Base-by-base conservation (phyloP, 2,797 vertebrate species). In the Phrynocephalus guinanensis region DNA sequence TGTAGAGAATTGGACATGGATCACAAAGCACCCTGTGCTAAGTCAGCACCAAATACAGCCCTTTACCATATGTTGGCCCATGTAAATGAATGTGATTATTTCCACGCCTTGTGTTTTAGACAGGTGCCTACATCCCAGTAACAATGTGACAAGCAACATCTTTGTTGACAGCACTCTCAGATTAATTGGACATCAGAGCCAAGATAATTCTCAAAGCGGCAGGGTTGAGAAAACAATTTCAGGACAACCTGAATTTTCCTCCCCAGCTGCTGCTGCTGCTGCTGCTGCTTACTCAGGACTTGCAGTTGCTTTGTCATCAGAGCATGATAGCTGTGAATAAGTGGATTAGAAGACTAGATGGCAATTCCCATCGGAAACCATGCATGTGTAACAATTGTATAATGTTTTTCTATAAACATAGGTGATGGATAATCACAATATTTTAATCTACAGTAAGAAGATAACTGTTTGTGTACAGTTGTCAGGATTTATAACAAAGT, bases 41-140 rank as follows among this genome's bases (percentile, higher is more conserved):
- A 79, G 52, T 73, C 38, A 44, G n/a, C 77, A 88, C 0, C 13
- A 95, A 94, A 93, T 83, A 83, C 89, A 93, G 89, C 83, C 90
- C 91, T 94, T 93, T 92, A 44, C 95, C 96, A 96, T 96, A 95
- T 97, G 96, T 91, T 96, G 88, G 89, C 60, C 95, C 93, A 95
- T 95, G 91, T 48, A 96, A 95, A 96, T 95, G 86, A 95, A 92
- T 90, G 73, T 82, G 88, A 85, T 95, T 95, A 95, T 93, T 91
- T 96, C 60, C 94, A 95, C 96, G 92, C 92, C 11, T 73, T 76
- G 44, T 71, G 1, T 89, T 89, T 95, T 89, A 93, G 95, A 94
- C 95, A 96, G 96, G 95, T 96, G 95, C 93, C 94, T 92, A 89
- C 91, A 89, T 91, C 88, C 93, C 93, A 92, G 93, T 96, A 93